These are phyloP conservation scores for Panopea generosa DNA, from an alignment of 2,888 invertebrate species.

Conservation along the genomic window DNA sequence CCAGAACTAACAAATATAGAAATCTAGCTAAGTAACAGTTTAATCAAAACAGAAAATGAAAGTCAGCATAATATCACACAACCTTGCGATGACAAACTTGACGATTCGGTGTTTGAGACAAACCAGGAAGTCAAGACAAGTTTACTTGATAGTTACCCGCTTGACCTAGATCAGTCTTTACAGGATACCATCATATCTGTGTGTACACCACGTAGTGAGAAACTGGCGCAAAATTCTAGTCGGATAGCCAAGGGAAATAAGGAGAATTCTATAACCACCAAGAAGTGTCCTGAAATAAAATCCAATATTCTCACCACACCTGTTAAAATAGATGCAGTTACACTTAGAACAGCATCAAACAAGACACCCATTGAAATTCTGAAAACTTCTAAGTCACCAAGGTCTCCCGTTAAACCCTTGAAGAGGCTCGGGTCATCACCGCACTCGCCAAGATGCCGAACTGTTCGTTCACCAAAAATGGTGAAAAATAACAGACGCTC, in stretches of 20 bases:
- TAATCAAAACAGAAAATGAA: too few species aligned
- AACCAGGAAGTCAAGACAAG: slow-evolving; percentile 7
- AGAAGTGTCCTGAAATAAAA: slow-evolving; percentile 58
- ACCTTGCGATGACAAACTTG: neutral
- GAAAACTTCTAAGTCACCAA: slow-evolving; percentile 52
- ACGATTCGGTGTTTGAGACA: slow-evolving; percentile 31
- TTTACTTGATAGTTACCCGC: slow-evolving; percentile 41
- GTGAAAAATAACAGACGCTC: slow-evolving; percentile 43
- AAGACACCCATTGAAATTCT: slow-evolving; percentile 71
- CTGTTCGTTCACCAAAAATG: slow-evolving; percentile 57
- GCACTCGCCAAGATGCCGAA: slow-evolving; percentile 48
- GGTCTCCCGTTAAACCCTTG: slow-evolving; percentile 76
- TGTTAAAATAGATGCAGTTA: slow-evolving; percentile 46
- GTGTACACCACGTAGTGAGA: slow-evolving; percentile 67
- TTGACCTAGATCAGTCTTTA: slow-evolving; percentile 62
- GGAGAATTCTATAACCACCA: slow-evolving; percentile 21
- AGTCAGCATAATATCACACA: too few species aligned
- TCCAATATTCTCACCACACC: slow-evolving; percentile 62
- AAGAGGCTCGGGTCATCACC: slow-evolving; percentile 77
- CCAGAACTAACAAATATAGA: slow-evolving; percentile 9
- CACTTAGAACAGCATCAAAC: slow-evolving; percentile 67
- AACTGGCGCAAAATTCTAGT: slow-evolving; percentile 19
- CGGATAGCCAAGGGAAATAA: slow-evolving; percentile 35
- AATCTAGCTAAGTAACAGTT: neutral
- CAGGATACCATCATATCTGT: slow-evolving; percentile 69